Percentiles rank a stretch among this genome's conserved stretches.
phyloP scores from a whole-genome alignment of 2,888 invertebrate genomes.

The Thymelicus sylvestris region DNA sequence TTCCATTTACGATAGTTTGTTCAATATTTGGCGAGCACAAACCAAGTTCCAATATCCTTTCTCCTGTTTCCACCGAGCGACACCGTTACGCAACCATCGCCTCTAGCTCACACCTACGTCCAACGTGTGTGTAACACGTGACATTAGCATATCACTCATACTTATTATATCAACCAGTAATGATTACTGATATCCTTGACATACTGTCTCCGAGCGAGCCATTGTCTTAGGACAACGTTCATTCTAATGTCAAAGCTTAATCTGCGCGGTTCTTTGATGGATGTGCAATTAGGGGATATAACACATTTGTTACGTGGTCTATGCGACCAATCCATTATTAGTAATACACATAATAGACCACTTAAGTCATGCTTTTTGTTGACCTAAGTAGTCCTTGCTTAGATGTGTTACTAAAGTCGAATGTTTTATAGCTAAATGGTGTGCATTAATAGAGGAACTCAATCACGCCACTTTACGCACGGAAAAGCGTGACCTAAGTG shows the following conservation, averaged over 20 bases:
- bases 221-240: constrained; percentile 10
- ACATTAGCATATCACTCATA: constrained; percentile 41
- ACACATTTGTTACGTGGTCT: no score
- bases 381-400: no score
- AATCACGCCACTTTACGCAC: no score
- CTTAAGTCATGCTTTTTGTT: no score
- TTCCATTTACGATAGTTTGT: no score
- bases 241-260: background rate
- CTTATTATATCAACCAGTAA: constrained; percentile 33
- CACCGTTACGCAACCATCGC: constrained; percentile 5
- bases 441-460: no score
- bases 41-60: background rate
- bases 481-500: no score
- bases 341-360: no score
- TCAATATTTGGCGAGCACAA: no score
- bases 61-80: background rate
- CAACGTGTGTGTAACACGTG: constrained; percentile 5
- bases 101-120: constrained; percentile 1
- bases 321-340: no score
- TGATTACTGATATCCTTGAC: constrained; percentile 40
- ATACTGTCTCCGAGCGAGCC: constrained; percentile 29
- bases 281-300: no score
- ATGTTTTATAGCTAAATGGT: background rate
- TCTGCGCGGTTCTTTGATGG: background rate
- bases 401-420: no score